Base-by-base conservation (phyloP, 2,113 vertebrate genomes). In the Nerophis ophidion region DNA sequence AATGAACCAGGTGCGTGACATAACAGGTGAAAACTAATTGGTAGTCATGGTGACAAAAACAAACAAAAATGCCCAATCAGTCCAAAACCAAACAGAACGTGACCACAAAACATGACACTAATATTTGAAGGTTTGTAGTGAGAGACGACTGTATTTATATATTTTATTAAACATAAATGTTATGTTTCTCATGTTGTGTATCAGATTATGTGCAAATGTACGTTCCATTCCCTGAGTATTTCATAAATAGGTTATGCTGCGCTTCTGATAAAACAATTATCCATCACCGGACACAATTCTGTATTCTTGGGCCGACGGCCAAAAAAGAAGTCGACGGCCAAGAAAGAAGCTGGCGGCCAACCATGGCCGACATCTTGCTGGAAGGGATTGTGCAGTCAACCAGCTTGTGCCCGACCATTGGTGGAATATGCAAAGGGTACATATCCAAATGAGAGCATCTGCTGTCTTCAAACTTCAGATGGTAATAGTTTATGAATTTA, bases 331-430 rank as follows among this genome's bases (percentile, higher is more conserved):
- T 58, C 66, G 72, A 67, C 64, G 6, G 64, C 5, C 4, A 55
- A 62, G 26, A 26, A 42, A 71, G 34, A 56, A 56, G 35, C 60
- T 68, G 72, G 70, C 64, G 8, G 64, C 5, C 4, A 55, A 62
- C 48, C 57, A 70, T 57, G 67, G 7, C 36, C 36, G 63, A 60
- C n/a, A 57, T 63, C 63, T 63, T 60, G 71, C 48, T 50, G 48
- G 62, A 70, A 10, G 59, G 54, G 63, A 67, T 19, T 54, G 54
- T 38, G 46, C 51, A 54, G 60, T 51, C 60, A 11, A 65, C 47
- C 63, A 71, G 68, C 65, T 63, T 66, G 61, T 74, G 48, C 44
- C 53, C 70, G 70, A 68, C 71, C 35, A 76, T 74, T 51, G 68
- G 68, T 44, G 59, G 55, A 68, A 63, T 68, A 49, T 48, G 54